A percentile compares a stretch with the other conserved stretches of the same genome.
These are phyloP conservation scores for Musca vetustissima DNA, from an alignment of 1,140 invertebrate genomes.

Conservation along the genomic window DNA sequence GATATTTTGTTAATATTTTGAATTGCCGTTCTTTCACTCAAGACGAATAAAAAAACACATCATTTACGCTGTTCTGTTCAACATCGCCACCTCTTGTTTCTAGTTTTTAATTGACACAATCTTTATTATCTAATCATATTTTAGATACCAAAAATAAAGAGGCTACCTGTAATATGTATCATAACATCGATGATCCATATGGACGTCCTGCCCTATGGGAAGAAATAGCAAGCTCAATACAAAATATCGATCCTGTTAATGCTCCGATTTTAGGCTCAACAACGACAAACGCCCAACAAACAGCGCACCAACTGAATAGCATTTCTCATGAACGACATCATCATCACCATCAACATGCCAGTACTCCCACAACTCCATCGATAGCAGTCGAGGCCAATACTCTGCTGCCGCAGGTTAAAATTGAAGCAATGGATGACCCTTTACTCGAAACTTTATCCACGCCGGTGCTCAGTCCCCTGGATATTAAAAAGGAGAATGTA, in stretches of 20 bases:
- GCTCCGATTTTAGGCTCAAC: constrained; percentile 75
- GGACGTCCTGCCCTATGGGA: constrained; percentile 82
- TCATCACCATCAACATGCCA: constrained; percentile 25
- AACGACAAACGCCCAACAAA: background rate
- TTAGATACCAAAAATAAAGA: constrained; percentile 56
- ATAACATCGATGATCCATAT: constrained; percentile 76
- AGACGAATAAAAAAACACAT: no score
- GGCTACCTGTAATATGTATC: constrained; percentile 52
- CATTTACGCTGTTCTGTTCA: no score
- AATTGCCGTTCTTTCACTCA: no score
- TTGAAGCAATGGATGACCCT: constrained; percentile 70
- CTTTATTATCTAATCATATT: background rate
- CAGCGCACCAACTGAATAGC: no score
- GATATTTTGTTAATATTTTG: no score
- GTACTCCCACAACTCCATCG: constrained; percentile 15
- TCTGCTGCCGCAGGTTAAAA: constrained; percentile 66
- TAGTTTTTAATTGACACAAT: no score
- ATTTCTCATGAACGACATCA: constrained; percentile 26
- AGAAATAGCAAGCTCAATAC: constrained; percentile 84
- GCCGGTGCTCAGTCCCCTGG: constrained; percentile 70
- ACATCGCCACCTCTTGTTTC: no score
- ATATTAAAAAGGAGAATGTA: constrained; percentile 65
- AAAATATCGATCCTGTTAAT: constrained; percentile 84
- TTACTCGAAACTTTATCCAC: constrained; percentile 58
- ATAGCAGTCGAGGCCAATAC: constrained; percentile 48